Conservation (phyloP, 2,888 invertebrate species). For the Podabrus alpinus region DNA sequence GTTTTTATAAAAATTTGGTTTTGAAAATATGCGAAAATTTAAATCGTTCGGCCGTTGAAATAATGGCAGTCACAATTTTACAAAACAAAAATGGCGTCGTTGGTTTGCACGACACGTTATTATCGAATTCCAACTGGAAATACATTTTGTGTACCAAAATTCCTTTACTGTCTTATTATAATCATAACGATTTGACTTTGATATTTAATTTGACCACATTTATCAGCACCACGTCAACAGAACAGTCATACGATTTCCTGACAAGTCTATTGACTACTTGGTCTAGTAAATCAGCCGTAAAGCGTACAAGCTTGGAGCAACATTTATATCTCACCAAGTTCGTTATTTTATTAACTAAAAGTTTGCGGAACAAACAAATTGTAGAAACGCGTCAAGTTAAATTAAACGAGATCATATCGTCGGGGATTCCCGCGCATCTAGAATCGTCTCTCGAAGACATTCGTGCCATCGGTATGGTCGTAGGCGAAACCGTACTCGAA, state of each 20-base stretch:
- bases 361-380: conserved; percentile 52
- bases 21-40: conserved; percentile 61
- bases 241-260: conserved; percentile 55
- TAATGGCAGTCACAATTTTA: conserved; percentile 62
- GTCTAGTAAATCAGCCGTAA: conserved; percentile 67
- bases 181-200: conserved; percentile 57
- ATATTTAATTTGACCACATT: conserved; percentile 67
- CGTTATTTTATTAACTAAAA: conserved; percentile 63
- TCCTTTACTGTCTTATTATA: conserved; percentile 60
- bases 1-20: conserved; percentile 51
- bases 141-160: conserved; percentile 68
- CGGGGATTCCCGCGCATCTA: conserved; percentile 72
- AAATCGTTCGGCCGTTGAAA: conserved; percentile 64
- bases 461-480: conserved; percentile 74
- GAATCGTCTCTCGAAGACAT: conserved; percentile 65
- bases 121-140: conserved; percentile 65
- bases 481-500: conserved; percentile 68
- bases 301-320: conserved; percentile 68
- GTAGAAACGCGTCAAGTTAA: conserved; percentile 44
- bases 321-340: conserved; percentile 73
- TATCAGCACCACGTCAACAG: conserved; percentile 54
- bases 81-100: conserved; percentile 56
- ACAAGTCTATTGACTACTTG: conserved; percentile 66
- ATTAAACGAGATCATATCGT: conserved; percentile 61
- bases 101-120: conserved; percentile 60